Base-by-base conservation (phyloP, 2,113 vertebrate genomes). In the Crotalus horridus region DNA sequence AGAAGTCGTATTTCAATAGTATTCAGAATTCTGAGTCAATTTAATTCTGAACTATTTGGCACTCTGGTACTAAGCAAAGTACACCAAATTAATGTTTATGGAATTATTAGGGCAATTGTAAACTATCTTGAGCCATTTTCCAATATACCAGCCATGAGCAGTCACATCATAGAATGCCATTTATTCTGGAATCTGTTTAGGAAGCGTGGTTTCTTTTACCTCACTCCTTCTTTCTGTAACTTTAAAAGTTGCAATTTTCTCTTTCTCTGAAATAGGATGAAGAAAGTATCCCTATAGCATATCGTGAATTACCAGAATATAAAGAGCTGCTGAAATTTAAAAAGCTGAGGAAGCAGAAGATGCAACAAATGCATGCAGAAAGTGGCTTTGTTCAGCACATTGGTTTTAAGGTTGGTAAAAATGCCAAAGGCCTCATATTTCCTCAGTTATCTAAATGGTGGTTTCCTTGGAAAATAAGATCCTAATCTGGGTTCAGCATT, bases 301-400 rank as follows among this genome's bases (percentile, higher is more conserved):
- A 97, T 91, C 98, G 98, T 91, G 98, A 98, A 95, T 96, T 99
- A 92, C 99, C 98, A 0, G 99, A 99, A 97, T 99, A 99, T 97
- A 99, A 99, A 97, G 98, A 99, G 96, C 97, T 99, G 91, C 96
- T 99, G 96, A 98, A 99, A 95, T 98, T 99, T 95, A 99, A 99
- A 97, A 98, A 98, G 89, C 94, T 99, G 95, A 99, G 99, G 97
- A 99, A 99, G 94, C 98, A 98, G 96, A 99, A 99, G 86, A 97
- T 99, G 56, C 98, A 98, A 93, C 98, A 99, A 95, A 98, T 99
- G 96, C 98, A 98, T 89, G 98, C 98, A 56, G 99, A 99, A 95
- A 98, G 98, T 96, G 96, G 97, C 3, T 98, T 98, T 95, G 97
- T 98, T 29, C 98, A 98, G 93, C 99, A 99, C 4, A 48, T 98